Base-by-base conservation (phyloP, 2,888 invertebrate genomes). In the Sinhomidia bicolor region DNA sequence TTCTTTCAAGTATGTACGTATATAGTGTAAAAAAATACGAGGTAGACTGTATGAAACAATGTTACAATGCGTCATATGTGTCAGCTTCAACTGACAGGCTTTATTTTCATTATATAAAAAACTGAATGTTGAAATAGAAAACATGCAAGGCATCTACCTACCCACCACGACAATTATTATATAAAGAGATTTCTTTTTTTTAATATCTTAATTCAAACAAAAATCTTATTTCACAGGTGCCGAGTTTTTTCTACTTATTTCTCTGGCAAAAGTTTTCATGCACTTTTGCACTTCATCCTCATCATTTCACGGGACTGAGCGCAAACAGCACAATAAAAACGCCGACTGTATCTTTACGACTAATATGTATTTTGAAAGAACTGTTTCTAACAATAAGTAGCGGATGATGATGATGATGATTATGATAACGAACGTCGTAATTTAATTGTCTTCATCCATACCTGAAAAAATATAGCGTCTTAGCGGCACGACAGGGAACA, bases 221-320 rank as follows among this genome's bases (percentile, higher is more conserved):
- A 44, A 83, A 83, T 71, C 54, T 41, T 54, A 36, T 71, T 83
- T 83, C 71, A 80, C 71, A 68, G 83, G 47, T 41, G 26, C 12
- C 3, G 17, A 26, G 5, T 20, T 32, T 68, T 71, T 71, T 32
- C 83, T 41, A 79, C 12, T 12, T 12, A 29, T 1, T 17, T 12
- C 60, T 32, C 5, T 7, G 7, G 54, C 32, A 54, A 71, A 54
- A 20, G 71, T 36, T 32, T 60, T 79, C 14, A 41, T 23, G 20
- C 14, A 36, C 9, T 36, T 79, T 51, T 44, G 81, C 71, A 32
- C 29, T 10, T 23, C 47, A 62, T 29, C n/a, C 54, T 36, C 57
- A 36, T 17, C 81, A 12, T 44, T 65, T 20, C 5, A 81, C 4
- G 12, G 65, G 57, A 82, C 82, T 82, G 82, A 81, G 54, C 12